These are phyloP conservation scores for Mythimna pallens DNA, from an alignment of 2,888 invertebrate genomes.

Conservation along the genomic window DNA sequence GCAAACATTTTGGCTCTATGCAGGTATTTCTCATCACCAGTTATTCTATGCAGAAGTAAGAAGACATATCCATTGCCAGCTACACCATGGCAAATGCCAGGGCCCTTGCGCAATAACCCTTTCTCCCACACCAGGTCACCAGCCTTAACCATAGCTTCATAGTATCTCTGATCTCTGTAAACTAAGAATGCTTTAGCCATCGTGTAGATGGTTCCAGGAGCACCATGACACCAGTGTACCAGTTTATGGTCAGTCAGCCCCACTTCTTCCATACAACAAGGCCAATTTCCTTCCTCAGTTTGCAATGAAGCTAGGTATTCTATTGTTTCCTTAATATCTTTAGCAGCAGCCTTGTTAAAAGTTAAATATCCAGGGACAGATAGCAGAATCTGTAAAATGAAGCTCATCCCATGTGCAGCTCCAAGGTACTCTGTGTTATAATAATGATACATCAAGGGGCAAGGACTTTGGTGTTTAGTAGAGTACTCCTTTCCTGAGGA, in stretches of 20 bases:
- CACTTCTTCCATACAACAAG: slow-evolving; percentile 94
- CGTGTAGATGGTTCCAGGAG: slow-evolving; percentile 95
- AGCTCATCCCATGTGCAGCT: slow-evolving; percentile 91
- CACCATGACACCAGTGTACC: slow-evolving; percentile 98
- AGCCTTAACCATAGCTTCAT: slow-evolving; percentile 92
- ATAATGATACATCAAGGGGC: slow-evolving; percentile 95
- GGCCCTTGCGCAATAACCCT: slow-evolving; percentile 96
- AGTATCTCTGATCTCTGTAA: slow-evolving; percentile 94
- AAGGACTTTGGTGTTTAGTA: slow-evolving; percentile 87
- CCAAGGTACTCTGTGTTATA: slow-evolving; percentile 94
- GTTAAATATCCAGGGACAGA: slow-evolving; percentile 89
- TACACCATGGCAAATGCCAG: slow-evolving; percentile 97
- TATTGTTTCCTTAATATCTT: slow-evolving; percentile 91
- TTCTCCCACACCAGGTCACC: slow-evolving; percentile 95
- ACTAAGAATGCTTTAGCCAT: slow-evolving; percentile 95
- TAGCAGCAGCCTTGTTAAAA: slow-evolving; percentile 87
- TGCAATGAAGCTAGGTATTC: slow-evolving; percentile 93
- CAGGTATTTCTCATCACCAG: slow-evolving; percentile 93
- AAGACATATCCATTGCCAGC: slow-evolving; percentile 96
- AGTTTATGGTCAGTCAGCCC: slow-evolving; percentile 92
- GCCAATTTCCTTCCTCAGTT: slow-evolving; percentile 94
- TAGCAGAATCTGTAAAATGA: slow-evolving; percentile 91
- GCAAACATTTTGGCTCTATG: slow-evolving; percentile 94
- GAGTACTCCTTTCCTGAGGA: slow-evolving; percentile 94
- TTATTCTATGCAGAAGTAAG: slow-evolving; percentile 94